Conservation (phyloP, 2,888 invertebrate species). For the Tholera decimalis region DNA sequence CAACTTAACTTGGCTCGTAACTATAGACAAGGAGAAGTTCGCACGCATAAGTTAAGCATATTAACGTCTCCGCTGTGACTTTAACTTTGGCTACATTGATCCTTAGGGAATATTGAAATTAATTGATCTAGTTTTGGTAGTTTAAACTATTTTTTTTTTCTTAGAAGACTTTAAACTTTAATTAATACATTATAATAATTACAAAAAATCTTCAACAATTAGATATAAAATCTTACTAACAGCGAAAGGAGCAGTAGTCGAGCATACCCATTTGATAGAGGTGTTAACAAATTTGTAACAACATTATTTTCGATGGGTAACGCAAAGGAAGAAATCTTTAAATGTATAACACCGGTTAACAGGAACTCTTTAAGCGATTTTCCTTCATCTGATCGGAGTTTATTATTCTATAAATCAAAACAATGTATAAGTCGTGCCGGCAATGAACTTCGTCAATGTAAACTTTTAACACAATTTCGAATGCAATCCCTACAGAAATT, state of each 20-base stretch:
- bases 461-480: constrained; percentile 85
- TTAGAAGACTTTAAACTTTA: constrained; percentile 61
- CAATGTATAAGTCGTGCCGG: constrained; percentile 75
- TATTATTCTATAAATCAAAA: constrained; percentile 77
- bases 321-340: constrained; percentile 40
- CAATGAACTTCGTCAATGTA: constrained; percentile 77
- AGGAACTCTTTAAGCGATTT: constrained; percentile 56
- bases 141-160: constrained; percentile 65
- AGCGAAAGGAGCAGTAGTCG: constrained; percentile 52
- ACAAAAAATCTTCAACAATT: constrained; percentile 58
- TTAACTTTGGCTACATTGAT: constrained; percentile 80
- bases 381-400: constrained; percentile 73
- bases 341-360: constrained; percentile 40
- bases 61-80: constrained; percentile 81
- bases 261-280: constrained; percentile 28
- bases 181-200: constrained; percentile 48
- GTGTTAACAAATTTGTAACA: constrained; percentile 43
- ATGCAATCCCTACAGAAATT: constrained; percentile 82
- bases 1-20: constrained; percentile 81
- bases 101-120: constrained; percentile 79
- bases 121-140: constrained; percentile 75
- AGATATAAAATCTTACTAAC: too few relatives aligned
- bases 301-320: constrained; percentile 31
- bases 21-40: constrained; percentile 81
- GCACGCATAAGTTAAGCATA: constrained; percentile 85